Base-by-base conservation (phyloP, 2,113 vertebrate genomes). In the Pungitius pungitius region DNA sequence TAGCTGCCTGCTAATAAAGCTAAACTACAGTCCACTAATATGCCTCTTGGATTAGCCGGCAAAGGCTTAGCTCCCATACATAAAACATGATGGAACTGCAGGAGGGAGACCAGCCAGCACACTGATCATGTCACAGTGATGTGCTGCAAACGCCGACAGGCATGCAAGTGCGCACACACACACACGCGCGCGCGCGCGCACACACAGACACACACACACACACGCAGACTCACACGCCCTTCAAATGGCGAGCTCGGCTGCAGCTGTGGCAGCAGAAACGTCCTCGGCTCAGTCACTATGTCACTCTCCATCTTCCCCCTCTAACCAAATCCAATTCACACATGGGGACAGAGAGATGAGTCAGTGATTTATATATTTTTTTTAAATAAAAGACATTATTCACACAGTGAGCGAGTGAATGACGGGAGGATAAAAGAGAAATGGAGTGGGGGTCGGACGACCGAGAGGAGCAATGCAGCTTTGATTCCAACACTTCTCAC, bases 1-100 rank as follows among this genome's bases (percentile, higher is more conserved):
- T 80, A 82, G 71, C 80, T 61, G 56, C 62, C 68, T 56, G 64
- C 52, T 42, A 71, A 78, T 81, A 74, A 80, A 82, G 27, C 63
- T 45, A 67, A 77, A 80, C 20, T 65, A 84, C 49, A 72, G 68
- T 55, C 30, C 37, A 58, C 11, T 37, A 87, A 69, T 80, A 82
- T 69, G 68, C 6, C 45, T 75, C 27, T 27, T 59, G 73, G 88
- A 85, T 89, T 88, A 88, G 85, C 82, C 52, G 22, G 72, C 17
- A 27, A 61, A 49, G 82, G 88, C 65, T 90, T 85, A 89, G 73
- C 80, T 20, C 52, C 89, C 85, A 88, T 90, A 69, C 71, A 90
- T 89, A 83, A 91, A 90, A 86, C 82, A 91, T 90, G 82, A 78
- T 35, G 63, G 58, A 79, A 73, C 52, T 76, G 71, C 73, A 76